Percentiles rank a stretch among this genome's conserved stretches.
Conservation (phyloP, 1,140 invertebrate species). For the Pararge aegeria region DNA sequence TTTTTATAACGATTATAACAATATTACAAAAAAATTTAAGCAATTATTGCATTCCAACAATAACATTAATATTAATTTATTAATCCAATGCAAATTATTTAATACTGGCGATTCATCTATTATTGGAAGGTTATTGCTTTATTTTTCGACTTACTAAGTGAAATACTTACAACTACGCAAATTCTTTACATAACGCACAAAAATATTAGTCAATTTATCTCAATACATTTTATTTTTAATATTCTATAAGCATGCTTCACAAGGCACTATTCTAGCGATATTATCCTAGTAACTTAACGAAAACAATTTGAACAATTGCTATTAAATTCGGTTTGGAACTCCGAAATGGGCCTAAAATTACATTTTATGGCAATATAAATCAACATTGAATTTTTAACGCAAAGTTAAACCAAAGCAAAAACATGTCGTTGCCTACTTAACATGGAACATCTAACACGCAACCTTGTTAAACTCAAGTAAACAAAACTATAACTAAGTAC, state of each 20-base stretch:
- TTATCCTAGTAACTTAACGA: conserved; percentile 52
- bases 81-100: conserved; percentile 26
- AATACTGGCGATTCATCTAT: conserved; percentile 59
- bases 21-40: conserved; percentile 19
- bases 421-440: conserved; percentile 24
- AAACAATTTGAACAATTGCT: conserved; percentile 55
- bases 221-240: conserved; percentile 40
- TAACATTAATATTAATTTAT: conserved; percentile 15
- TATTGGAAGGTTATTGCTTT: conserved; percentile 68
- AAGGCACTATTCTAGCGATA: conserved; percentile 79
- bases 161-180: conserved; percentile 42
- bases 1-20: conserved; percentile 17
- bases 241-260: conserved; percentile 73
- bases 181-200: conserved; percentile 61
- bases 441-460: conserved; percentile 39
- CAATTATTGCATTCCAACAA: conserved; percentile 13
- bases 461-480: conserved; percentile 37
- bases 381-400: conserved; percentile 49
- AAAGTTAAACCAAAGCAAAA: conserved; percentile 29
- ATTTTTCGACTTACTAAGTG: conserved; percentile 48
- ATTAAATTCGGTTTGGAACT: conserved; percentile 74
- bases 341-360: conserved; percentile 71
- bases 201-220: conserved; percentile 61
- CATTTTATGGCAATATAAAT: conserved; percentile 63
- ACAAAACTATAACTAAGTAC: conserved; percentile 28